phyloP scores from a whole-genome alignment of 2,113 vertebrate species.

The Carlito syrichta region DNA sequence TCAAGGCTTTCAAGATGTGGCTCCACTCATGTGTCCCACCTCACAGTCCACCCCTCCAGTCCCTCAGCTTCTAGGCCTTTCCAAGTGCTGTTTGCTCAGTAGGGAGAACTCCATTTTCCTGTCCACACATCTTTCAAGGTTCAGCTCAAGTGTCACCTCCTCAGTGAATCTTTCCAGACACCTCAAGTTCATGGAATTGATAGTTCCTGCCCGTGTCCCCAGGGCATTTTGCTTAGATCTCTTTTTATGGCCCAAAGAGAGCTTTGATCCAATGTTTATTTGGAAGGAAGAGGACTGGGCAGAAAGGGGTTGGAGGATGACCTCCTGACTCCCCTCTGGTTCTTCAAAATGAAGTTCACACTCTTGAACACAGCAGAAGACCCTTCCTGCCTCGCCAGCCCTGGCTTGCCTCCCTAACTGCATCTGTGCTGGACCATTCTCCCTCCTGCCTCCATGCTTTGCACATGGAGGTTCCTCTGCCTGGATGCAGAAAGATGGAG shows the following conservation, averaged over 20 bases:
- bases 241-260: neutral
- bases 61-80: neutral
- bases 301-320: neutral
- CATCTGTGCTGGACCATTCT: neutral
- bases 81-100: neutral
- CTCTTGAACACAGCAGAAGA: neutral
- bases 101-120: neutral
- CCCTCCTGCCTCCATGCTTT: neutral
- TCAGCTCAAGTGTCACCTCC: neutral
- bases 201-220: neutral
- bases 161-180: neutral
- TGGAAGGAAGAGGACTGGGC: neutral
- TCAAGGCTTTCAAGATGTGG: neutral
- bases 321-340: neutral
- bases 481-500: neutral
- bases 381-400: neutral
- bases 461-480: neutral
- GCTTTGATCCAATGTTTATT: neutral
- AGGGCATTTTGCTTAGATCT: neutral
- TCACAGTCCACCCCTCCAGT: neutral
- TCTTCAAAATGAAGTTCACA: neutral
- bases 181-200: neutral
- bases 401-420: neutral
- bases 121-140: neutral
- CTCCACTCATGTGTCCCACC: neutral